Evolutionary conservation across 2,113 vertebrate genomes (phyloP).

Genomic region (Paramisgurnus dabryanus): DNA sequence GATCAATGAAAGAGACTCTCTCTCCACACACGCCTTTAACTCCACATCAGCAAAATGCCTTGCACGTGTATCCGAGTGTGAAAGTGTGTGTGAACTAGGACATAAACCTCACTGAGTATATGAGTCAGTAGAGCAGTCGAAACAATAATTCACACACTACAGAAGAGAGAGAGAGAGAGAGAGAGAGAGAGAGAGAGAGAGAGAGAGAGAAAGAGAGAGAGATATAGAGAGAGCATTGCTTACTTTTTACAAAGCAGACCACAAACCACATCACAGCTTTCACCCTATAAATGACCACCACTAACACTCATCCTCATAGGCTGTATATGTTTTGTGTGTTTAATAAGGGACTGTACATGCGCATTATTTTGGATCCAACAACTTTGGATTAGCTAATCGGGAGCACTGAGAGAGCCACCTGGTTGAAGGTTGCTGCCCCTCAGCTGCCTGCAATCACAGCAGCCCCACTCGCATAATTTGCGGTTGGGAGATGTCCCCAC

Average conservation of each 20-base stretch:
- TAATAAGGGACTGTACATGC: conserved; percentile 20
- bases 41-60: conserved; percentile 5
- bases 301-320: conserved; percentile 33
- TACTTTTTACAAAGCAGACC: conserved; percentile 31
- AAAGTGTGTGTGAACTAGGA: conserved; percentile 10
- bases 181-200: not conserved
- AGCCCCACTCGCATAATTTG: too few relatives aligned
- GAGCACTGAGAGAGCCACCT: too few relatives aligned
- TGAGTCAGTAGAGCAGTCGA: conserved; percentile 36
- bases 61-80: not conserved
- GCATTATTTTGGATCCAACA: not conserved
- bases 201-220: not conserved
- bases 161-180: conserved; percentile 4
- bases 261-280: conserved; percentile 17
- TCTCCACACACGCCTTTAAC: conserved; percentile 6
- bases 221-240: not conserved
- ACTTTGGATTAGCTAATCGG: too few relatives aligned
- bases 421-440: too few relatives aligned
- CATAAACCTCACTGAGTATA: conserved; percentile 16
- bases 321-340: conserved; percentile 16
- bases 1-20: conserved; percentile 34
- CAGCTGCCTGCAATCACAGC: too few relatives aligned
- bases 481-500: too few relatives aligned
- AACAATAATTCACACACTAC: not conserved
- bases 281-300: conserved; percentile 11